Base-by-base conservation (phyloP, 2,888 invertebrate genomes). In the Amiota mariae region DNA sequence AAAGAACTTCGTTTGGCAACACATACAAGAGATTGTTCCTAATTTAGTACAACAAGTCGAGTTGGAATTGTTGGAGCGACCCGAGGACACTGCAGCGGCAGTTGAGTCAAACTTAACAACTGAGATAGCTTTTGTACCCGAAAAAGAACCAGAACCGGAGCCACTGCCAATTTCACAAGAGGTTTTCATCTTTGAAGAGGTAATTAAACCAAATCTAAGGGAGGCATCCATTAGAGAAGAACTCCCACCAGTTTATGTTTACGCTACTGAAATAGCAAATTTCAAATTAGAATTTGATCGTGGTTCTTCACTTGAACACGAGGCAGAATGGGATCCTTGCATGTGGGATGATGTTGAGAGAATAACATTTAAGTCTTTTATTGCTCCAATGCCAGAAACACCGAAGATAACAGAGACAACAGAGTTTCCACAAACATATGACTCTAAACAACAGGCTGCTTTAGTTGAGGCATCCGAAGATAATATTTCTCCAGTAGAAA, bases 1-100 rank as follows among this genome's bases (percentile, higher is more conserved):
- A 0, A 89, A 87, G 75, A 88, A 83, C 73, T 90, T 90, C 78
- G 88, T 90, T 2, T 88, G 90, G 85, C 88, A 90, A 61, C 90
- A 90, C 56, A 90, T 90, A 70, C 90, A 90, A 70, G 90, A 90
- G 18, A 89, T 90, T 72, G 87, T 88, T 11, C 90, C 90, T 0
- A 89, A 90, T 76, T 77, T 90, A 10, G 90, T 90, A 2, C 88
- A 88, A 47, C 90, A 90, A 74, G 89, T 90, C 0, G 89, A 89
- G 68, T 86, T 86, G 57, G 90, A 90, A 57, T 80, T 90, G 0
- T 82, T 85, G 79, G 88, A 86, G 49, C 81, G 77, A 1, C 66
- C 73, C 1, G 79, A 75, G 6, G 51, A 74, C 1, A 11, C 24
- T 12, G 48, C 20, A 10, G 0, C 61, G 57, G 6, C 64, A n/a